These are phyloP conservation scores for Synergus japonicus DNA, from an alignment of 2,888 invertebrate species.

Conservation along the genomic window DNA sequence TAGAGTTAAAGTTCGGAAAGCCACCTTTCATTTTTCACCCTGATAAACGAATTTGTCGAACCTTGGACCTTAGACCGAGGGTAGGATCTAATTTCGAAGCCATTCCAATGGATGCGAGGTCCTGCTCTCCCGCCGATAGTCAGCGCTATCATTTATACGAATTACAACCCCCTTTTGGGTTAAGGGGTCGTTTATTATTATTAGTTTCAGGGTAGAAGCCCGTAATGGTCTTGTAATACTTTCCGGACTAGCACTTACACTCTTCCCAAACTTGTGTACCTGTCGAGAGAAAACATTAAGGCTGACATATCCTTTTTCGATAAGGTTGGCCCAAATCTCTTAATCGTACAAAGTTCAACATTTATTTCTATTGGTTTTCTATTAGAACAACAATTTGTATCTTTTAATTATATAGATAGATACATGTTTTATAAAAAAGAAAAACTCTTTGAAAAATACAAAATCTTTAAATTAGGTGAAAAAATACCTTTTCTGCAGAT, in stretches of 20 bases:
- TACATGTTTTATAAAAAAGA: too few species aligned
- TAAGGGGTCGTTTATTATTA: constrained; percentile 72
- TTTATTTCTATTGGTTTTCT: background rate
- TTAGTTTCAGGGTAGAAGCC: constrained; percentile 64
- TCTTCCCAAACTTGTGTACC: constrained; percentile 22
- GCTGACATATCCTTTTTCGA: constrained; percentile 12
- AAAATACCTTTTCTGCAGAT: background rate
- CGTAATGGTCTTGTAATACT: constrained; percentile 58
- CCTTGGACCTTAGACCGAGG: constrained; percentile 70
- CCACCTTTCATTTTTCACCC: constrained; percentile 73
- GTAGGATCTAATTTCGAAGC: constrained; percentile 76
- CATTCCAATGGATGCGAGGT: constrained; percentile 72
- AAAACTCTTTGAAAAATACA: too few species aligned
- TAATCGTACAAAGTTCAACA: background rate
- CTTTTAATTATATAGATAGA: background rate
- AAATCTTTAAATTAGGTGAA: background rate
- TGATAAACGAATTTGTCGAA: constrained; percentile 77
- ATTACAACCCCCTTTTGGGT: constrained; percentile 71
- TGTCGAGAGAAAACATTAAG: constrained; percentile 18
- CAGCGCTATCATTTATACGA: constrained; percentile 76
- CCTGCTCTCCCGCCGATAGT: constrained; percentile 48
- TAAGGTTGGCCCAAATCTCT: background rate
- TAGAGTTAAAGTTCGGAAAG: constrained; percentile 49
- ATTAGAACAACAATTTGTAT: background rate
- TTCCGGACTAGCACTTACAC: constrained; percentile 41